Base-by-base conservation (phyloP, 2,113 vertebrate species). In the Phasianus colchicus region DNA sequence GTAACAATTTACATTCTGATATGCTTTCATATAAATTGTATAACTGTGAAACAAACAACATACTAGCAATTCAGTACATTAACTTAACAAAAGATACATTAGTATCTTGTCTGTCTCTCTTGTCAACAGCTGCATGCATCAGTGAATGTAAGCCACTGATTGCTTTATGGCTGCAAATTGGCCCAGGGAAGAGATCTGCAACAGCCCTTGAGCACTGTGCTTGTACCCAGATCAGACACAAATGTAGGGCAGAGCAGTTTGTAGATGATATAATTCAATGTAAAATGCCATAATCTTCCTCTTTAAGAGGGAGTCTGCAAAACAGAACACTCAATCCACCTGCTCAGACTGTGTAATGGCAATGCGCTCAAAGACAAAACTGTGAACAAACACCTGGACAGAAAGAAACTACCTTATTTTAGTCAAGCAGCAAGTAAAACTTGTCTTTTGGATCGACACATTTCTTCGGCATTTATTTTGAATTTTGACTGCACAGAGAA, bases 391-490 rank as follows among this genome's bases (percentile, higher is more conserved):
- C 1, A 1, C 34, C 36, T 57, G 13, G n/a, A 52, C 21, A 88
- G 25, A 66, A 69, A 15, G 7, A 71, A 83, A 36, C 11, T 21
- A 87, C 4, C 5, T 75, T 29, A 2, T 83, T 83, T 73, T 42
- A 0, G 0, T 29, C 40, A 52, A 75, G 11, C 0, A 38, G 24
- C 21, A 72, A 50, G 17, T 32, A n/a, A 83, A 57, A 57, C 7
- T 17, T 21, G 29, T 70, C 20, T 34, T 78, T 40, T 42, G 55
- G 40, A 58, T 12, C 11, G 30, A 22, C 4, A 19, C 6, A 30
- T 55, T 81, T 36, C 14, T 67, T 67, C 61, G 25, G 5, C 10
- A 21, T 27, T 54, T 60, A 27, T 76, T 70, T 10, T 38, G 22
- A 63, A 38, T 38, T 63, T 9, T 50, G 45, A 70, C 50, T 36